Percentiles rank a stretch among this genome's conserved stretches.
These are phyloP conservation scores for Sebastes kiyomatsui DNA, from an alignment of 2,797 vertebrate species.

Conservation along the genomic window DNA sequence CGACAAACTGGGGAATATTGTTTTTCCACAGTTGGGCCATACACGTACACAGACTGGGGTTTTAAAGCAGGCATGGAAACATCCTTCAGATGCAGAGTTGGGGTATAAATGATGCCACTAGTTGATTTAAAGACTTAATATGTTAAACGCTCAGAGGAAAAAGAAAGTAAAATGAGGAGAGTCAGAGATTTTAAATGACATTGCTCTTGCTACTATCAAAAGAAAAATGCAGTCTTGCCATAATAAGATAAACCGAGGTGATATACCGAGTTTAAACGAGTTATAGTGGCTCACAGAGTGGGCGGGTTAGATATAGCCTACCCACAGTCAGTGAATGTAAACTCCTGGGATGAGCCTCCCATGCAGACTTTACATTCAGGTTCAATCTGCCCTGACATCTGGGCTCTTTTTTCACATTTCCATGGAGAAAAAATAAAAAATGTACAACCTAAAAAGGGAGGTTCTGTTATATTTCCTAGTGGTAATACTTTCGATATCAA, in stretches of 20 bases:
- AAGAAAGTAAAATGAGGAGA: neutral
- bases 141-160: neutral
- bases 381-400: neutral
- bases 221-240: neutral
- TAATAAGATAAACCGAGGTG: neutral
- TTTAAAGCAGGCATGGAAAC: neutral
- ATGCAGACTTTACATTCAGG: neutral
- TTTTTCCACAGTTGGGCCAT: neutral
- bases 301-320: neutral
- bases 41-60: neutral
- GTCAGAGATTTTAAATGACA: neutral
- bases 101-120: slow-evolving; percentile 5
- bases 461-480: neutral
- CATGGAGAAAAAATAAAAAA: neutral
- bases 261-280: neutral
- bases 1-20: slow-evolving; percentile 20
- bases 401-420: neutral
- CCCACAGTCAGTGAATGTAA: neutral
- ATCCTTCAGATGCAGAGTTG: neutral
- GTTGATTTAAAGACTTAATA: slow-evolving; percentile 45
- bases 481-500: neutral
- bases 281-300: neutral
- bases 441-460: neutral
- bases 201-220: neutral
- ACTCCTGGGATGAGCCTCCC: neutral